Conservation (phyloP, 2,113 vertebrate species). For the Rafetus swinhoei region DNA sequence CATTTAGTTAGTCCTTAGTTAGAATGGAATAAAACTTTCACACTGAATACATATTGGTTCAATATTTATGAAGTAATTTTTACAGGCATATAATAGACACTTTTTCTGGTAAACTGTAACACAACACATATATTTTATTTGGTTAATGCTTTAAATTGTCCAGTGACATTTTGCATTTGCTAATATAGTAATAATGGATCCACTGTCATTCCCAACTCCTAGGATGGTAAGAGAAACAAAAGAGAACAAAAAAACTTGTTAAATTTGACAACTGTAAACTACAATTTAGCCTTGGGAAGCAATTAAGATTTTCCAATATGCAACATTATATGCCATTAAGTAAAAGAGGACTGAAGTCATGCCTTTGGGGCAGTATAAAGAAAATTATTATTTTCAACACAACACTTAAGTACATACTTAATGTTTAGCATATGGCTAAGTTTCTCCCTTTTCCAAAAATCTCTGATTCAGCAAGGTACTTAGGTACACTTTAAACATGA, state of each 20-base stretch:
- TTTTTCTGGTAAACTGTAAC: slow-evolving; percentile 56
- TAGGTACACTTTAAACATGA: neutral
- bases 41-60: slow-evolving; percentile 54
- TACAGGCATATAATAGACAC: slow-evolving; percentile 60
- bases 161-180: slow-evolving; percentile 27
- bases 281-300: neutral
- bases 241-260: slow-evolving; percentile 18
- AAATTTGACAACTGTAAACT: slow-evolving; percentile 2
- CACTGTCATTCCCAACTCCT: slow-evolving; percentile 45
- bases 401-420: neutral
- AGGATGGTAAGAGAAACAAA: slow-evolving; percentile 48
- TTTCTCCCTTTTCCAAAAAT: neutral
- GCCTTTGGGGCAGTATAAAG: neutral
- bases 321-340: slow-evolving; percentile 1
- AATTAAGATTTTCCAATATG: neutral
- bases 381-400: slow-evolving; percentile 6
- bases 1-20: slow-evolving; percentile 60
- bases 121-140: slow-evolving; percentile 62
- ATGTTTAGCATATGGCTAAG: neutral
- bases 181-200: slow-evolving; percentile 30
- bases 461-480: neutral
- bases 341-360: neutral
- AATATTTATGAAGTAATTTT: slow-evolving; percentile 65
- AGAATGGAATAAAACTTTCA: slow-evolving; percentile 66
- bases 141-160: slow-evolving; percentile 54